Evolutionary conservation across 2,113 vertebrate genomes (phyloP).

Genomic region (Zapus hudsonius): DNA sequence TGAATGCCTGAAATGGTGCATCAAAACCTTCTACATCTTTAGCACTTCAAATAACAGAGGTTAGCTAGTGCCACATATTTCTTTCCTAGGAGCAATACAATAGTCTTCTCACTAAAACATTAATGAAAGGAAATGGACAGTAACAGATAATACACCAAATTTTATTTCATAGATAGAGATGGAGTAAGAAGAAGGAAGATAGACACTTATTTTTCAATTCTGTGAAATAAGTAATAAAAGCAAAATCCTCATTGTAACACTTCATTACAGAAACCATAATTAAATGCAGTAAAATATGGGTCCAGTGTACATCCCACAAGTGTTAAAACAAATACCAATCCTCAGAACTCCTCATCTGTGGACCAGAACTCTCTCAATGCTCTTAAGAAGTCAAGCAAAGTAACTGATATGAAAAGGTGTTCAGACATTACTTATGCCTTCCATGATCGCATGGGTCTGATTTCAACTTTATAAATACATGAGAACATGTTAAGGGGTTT

Average conservation of each 20-base stretch:
- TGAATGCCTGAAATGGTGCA: neutral
- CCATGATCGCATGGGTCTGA: neutral
- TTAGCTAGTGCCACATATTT: neutral
- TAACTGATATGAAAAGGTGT: neutral
- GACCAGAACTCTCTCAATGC: neutral
- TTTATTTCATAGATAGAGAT: neutral
- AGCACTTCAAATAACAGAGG: neutral
- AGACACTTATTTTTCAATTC: neutral
- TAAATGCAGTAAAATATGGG: neutral
- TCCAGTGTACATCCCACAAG: neutral
- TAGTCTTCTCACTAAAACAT: neutral
- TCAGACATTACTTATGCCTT: neutral
- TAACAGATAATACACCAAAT: neutral
- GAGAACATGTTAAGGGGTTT: neutral
- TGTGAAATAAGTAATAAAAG: neutral
- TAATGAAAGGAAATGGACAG: neutral
- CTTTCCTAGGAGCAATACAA: neutral
- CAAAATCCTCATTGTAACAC: neutral
- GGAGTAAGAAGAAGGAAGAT: neutral
- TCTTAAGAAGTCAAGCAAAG: neutral
- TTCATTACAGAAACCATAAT: neutral
- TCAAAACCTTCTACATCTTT: neutral
- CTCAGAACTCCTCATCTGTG: neutral
- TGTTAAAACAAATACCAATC: neutral
- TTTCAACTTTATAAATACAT: neutral